Conservation (phyloP, 1,140 invertebrate genomes). For the Leptoteleia sp. region DNA sequence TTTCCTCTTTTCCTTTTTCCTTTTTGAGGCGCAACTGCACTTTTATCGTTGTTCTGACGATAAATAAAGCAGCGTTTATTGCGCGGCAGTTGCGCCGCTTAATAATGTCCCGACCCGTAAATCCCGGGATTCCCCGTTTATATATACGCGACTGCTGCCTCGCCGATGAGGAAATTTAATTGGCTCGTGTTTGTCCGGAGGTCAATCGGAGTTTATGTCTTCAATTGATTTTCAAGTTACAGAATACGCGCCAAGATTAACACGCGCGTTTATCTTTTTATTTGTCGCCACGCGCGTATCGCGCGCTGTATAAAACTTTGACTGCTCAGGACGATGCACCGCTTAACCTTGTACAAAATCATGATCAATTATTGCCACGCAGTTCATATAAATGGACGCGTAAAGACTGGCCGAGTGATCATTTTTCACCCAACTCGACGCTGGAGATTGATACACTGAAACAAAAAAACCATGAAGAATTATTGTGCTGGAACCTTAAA, state of each 20-base stretch:
- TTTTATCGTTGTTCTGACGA: slow-evolving; percentile 62
- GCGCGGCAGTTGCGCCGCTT: slow-evolving; percentile 63
- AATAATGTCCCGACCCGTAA: slow-evolving; percentile 60
- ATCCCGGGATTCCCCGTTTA: slow-evolving; percentile 42
- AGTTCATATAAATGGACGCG: no score
- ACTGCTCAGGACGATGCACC: no score
- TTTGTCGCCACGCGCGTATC: no score
- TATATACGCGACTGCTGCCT: slow-evolving; percentile 39
- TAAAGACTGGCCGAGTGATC: no score
- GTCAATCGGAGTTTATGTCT: slow-evolving; percentile 63
- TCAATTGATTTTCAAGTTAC: slow-evolving; percentile 62
- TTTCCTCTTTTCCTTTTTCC: no score
- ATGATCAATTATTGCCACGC: no score
- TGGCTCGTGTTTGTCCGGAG: slow-evolving; percentile 59
- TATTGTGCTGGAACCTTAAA: no score
- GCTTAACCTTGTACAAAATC: no score
- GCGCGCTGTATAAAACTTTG: no score
- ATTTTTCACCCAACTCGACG: no score
- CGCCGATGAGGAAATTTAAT: slow-evolving; percentile 56
- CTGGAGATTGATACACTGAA: no score
- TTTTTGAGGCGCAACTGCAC: slow-evolving; percentile 58
- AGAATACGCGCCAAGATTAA: slow-evolving; percentile 50
- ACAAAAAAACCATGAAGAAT: no score
- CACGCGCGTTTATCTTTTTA: slow-evolving; percentile 29
- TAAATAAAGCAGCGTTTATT: slow-evolving; percentile 65